Evolutionary conservation across 2,113 vertebrate genomes (phyloP), one percentile per base, ranked within the genome.

Genomic region (Rynchops niger): DNA sequence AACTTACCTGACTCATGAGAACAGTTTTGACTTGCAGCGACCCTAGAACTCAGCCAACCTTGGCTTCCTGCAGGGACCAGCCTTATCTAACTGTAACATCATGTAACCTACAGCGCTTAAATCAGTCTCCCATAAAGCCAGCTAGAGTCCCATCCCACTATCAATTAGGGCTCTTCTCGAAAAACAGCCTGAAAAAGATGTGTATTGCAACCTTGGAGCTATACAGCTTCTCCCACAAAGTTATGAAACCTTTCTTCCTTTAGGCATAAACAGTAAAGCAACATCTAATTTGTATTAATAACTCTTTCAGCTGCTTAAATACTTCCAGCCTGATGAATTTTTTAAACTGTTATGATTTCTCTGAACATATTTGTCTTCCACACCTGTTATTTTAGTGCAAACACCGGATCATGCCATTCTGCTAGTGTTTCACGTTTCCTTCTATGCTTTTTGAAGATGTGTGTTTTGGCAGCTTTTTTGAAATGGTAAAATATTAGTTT

Each of bases 241-340:
- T 92, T 94, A 88, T 74, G 79, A 96, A 96, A 96, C 94, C 72
- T 80, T 86, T 88, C 20, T 95, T 96, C 79, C 95, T 95, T 92
- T 80, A 96, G 93, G 95, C 83, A 77, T 84, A 89, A 76, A 74
- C 45, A 81, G 59, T 63, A 83, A 94, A 70, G 71, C 56, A 90
- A 73, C 78, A 78, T 87, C 62, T 77, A 95, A 93, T 95, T 94
- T 91, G 52, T 88, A 88, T 92, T 73, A 90, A 17, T 74, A 92
- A 73, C 73, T 84, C 45, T 85, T 82, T 85, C 83, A 84, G 66
- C 78, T 95, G 80, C 63, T 92, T 90, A 71, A 86, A 93, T 94
- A 86, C 81, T 78, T 34, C 42, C 61, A 87, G 65, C 47, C 66
- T 88, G 21, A 77, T 52, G 13, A 80, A 83, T 92, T 95, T 88